phyloP scores from a whole-genome alignment of 2,888 invertebrate genomes.

The Eupithecia abbreviata region DNA sequence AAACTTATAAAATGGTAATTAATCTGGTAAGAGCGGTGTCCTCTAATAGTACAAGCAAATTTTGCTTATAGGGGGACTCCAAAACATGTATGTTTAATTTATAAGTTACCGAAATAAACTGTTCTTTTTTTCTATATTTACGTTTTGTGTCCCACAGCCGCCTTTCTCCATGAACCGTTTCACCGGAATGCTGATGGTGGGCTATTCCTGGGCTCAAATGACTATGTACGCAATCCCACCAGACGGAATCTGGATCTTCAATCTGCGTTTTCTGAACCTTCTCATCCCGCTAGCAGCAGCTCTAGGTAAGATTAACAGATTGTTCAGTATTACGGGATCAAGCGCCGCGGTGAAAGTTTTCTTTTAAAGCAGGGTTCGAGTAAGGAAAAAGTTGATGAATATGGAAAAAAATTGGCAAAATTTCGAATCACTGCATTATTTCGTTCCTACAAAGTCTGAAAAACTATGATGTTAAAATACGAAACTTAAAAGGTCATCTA shows the following conservation, averaged over 20 bases:
- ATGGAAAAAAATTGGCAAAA: too few species aligned
- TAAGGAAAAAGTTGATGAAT: background rate
- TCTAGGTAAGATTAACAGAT: constrained; percentile 82
- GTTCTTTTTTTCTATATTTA: background rate
- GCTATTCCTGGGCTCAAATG: constrained; percentile 91
- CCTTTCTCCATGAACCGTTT: constrained; percentile 92
- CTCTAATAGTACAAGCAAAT: too few species aligned
- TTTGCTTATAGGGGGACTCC: too few species aligned
- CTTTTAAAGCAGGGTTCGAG: background rate
- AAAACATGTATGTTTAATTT: too few species aligned
- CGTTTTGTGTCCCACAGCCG: constrained; percentile 84
- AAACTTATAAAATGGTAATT: too few species aligned
- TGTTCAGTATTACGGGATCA: background rate
- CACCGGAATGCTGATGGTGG: constrained; percentile 89
- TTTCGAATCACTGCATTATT: too few species aligned
- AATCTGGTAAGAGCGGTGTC: too few species aligned
- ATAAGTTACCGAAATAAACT: too few species aligned
- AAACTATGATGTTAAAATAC: too few species aligned
- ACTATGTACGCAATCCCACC: constrained; percentile 90
- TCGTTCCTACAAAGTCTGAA: too few species aligned
- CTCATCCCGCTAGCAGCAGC: constrained; percentile 89
- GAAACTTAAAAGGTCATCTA: too few species aligned
- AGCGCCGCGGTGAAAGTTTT: background rate
- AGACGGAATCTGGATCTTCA: constrained; percentile 87
- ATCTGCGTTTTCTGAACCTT: constrained; percentile 88